These are phyloP conservation scores for Monochamus alternatus DNA, from an alignment of 2,888 invertebrate genomes.

Conservation along the genomic window DNA sequence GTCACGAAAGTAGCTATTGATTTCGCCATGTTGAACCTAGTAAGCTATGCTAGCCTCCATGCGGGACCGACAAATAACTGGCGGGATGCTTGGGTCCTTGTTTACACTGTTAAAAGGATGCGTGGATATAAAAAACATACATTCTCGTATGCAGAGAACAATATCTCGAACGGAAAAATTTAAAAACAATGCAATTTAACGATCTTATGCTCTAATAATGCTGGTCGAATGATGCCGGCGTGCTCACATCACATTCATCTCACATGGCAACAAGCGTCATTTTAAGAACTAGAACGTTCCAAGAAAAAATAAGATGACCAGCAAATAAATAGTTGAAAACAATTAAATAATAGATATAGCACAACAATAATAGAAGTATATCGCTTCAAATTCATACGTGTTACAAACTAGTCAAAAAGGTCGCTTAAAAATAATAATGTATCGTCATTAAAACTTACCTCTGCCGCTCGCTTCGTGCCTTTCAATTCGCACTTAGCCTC, in stretches of 20 bases:
- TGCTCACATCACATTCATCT: constrained; percentile 47
- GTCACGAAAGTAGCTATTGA: constrained; percentile 57
- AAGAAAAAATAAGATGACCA: constrained; percentile 36
- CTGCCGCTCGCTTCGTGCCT: constrained; percentile 90
- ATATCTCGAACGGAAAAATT: not conserved
- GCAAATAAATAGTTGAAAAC: not conserved
- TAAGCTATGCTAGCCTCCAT: constrained; percentile 66
- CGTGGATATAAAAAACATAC: constrained; percentile 26
- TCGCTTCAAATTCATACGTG: not conserved
- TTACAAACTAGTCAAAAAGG: not conserved
- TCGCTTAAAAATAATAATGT: constrained; percentile 13
- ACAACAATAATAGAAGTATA: constrained; percentile 7
- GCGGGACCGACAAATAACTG: constrained; percentile 63
- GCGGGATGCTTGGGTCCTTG: constrained; percentile 66
- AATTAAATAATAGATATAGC: not conserved
- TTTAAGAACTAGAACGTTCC: constrained; percentile 47
- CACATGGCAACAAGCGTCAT: constrained; percentile 65
- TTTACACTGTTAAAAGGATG: constrained; percentile 58
- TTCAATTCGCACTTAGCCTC: constrained; percentile 88
- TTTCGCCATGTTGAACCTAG: constrained; percentile 65
- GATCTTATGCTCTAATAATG: not conserved
- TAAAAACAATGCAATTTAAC: not conserved
- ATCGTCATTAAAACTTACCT: constrained; percentile 76
- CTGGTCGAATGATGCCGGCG: constrained; percentile 45
- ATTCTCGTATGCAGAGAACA: not conserved